Evolutionary conservation across 2,113 vertebrate species (phyloP), one percentile per base, ranked within the genome.

Genomic region (Perccottus glenii): DNA sequence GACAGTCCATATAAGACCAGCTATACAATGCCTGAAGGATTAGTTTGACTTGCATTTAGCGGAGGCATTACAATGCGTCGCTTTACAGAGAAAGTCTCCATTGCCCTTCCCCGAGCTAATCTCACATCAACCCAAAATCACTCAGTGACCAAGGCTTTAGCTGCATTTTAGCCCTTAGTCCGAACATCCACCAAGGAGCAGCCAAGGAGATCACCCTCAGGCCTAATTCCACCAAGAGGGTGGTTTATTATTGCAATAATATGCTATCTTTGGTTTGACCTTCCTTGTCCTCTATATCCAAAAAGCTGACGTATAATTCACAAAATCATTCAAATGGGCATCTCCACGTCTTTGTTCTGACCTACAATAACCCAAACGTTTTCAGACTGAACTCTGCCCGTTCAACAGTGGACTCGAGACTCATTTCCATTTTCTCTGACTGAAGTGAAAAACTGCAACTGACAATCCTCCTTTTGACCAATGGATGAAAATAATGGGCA

Each of bases 401-500:
- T 74, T 78, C 76, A 49, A 64, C 75, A 70, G 64, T 71, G 77
- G 72, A 38, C 64, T 53, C 35, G 32, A 40, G 79, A 79, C 71
- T 83, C 19, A 85, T 87, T 83, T 83, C 52, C 75, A 82, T 87
- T 82, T 80, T 80, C 72, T 71, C 60, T 9, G 75, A 78, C 74
- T 56, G 69, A 62, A 79, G 69, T 81, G 53, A 59, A 15, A 45
- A 64, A 64, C 1, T 6, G 15, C 53, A 11, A 75, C 69, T 75
- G 75, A 81, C 62, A 69, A 75, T 71, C 68, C 67, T 80, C 51
- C 52, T 65, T 67, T 67, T 72, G 72, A 86, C 60, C 16, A 72
- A 50, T 68, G 62, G 61, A 80, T 67, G 57, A 61, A 55, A 74
- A 55, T 36, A 42, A 15, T 11, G 6, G 33, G 7, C 4, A n/a